Conservation (phyloP, 2,113 vertebrate species). For the Herpetotheres cachinnans region DNA sequence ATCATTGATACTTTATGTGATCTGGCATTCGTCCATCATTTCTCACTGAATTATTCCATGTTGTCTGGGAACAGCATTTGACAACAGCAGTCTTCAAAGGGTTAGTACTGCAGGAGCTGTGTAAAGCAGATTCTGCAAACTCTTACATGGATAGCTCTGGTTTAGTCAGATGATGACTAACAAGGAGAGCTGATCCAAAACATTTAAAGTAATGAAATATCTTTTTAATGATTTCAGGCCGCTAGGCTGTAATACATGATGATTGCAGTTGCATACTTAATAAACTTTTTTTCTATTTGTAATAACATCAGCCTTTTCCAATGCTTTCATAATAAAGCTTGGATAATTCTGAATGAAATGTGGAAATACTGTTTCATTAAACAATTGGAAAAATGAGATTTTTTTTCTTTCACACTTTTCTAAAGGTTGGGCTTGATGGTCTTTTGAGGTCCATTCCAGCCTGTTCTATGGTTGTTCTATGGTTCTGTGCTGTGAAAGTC, state of each 20-base stretch:
- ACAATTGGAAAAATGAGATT: background rate
- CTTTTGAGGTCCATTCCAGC: background rate
- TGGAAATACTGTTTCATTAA: background rate
- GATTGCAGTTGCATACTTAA: background rate
- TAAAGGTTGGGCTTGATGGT: background rate
- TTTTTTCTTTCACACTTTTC: background rate
- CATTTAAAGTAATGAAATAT: background rate
- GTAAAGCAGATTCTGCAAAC: background rate
- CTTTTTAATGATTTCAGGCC: background rate
- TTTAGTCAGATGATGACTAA: background rate
- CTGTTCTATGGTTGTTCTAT: background rate
- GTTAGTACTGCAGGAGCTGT: background rate
- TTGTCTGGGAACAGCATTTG: background rate
- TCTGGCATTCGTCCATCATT: background rate
- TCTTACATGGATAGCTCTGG: background rate
- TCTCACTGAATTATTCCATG: background rate
- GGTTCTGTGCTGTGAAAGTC: background rate
- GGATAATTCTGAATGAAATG: background rate
- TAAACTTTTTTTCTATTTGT: background rate
- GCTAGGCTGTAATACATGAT: background rate
- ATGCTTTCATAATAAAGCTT: background rate
- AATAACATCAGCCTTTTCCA: background rate
- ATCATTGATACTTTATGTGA: background rate
- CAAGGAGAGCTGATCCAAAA: background rate
- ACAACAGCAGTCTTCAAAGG: constrained; percentile 14